Evolutionary conservation across 2,113 vertebrate genomes (phyloP).

Genomic region (Onychostoma macrolepis): DNA sequence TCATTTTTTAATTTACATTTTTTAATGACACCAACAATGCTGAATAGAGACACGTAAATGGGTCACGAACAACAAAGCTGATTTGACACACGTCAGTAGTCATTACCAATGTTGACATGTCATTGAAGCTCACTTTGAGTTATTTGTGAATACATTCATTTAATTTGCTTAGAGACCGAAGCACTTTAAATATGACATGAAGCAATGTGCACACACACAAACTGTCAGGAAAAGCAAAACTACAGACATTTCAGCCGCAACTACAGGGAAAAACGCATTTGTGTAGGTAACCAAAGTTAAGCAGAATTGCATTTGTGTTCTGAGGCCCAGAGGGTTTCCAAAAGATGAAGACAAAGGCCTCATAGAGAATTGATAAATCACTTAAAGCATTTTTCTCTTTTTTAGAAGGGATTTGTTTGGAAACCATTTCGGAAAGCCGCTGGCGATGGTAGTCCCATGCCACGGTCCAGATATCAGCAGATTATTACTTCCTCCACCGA

Average conservation of each 20-base stretch:
- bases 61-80: slow-evolving; percentile 17
- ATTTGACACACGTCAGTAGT: slow-evolving; percentile 17
- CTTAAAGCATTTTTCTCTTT: slow-evolving; percentile 11
- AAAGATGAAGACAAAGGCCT: slow-evolving; percentile 47
- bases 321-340: slow-evolving; percentile 1
- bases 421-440: slow-evolving; percentile 28
- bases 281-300: not conserved
- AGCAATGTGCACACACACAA: not conserved
- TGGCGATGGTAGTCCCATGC: slow-evolving; percentile 34
- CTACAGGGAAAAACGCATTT: not conserved
- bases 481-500: slow-evolving; percentile 51
- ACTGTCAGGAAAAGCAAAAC: not conserved
- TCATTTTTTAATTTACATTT: no score
- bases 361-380: slow-evolving; percentile 41
- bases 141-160: not conserved
- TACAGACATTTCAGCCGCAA: not conserved
- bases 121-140: slow-evolving; percentile 11
- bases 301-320: slow-evolving; percentile 37
- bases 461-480: slow-evolving; percentile 55
- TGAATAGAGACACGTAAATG: not conserved
- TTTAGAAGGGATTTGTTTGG: slow-evolving; percentile 40
- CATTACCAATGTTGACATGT: not conserved
- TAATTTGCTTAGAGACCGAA: not conserved
- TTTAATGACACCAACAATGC: not conserved
- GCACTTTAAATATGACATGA: not conserved